Base-by-base conservation (phyloP, 2,113 vertebrate genomes). In the Holacanthus passer region DNA sequence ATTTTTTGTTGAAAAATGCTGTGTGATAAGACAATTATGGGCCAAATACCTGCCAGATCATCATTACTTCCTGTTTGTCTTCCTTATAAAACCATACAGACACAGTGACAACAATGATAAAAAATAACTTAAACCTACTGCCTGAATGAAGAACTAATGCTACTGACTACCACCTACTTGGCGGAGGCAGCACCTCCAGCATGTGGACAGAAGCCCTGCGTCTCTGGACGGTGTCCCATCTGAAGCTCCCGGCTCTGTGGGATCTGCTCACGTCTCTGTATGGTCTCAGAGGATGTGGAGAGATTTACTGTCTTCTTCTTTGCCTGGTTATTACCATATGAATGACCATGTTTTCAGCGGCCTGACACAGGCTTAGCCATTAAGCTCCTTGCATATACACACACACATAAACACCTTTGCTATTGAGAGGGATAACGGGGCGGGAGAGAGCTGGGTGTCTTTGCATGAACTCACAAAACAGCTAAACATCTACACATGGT, bases 261-360 rank as follows among this genome's bases (percentile, higher is more conserved):
- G 63, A 41, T 69, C 74, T 53, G n/a, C 78, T 78, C 68, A 63
- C 69, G 22, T 74, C 74, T 84, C 70, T 60, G 53, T 35, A 7
- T 16, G 3, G 27, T 60, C 79, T 82, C 81, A 66, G 55, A 85
- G 65, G 86, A 70, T 75, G 60, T 45, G 50, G 69, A 72, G 50
- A 82, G 81, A 91, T 87, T 91, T 91, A 91, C 91, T 88, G 88
- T 90, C 76, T 52, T 76, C 72, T 79, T 85, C 70, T 87, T 67
- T 86, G 82, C 69, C 27, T 20, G 35, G 59, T 84, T 72, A 94
- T 94, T 93, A 91, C 84, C 93, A 93, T 94, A 93, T 92, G 88
- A 94, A 94, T 91, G 80, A 65, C 58, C 83, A 37, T 81, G 82
- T 87, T 69, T 82, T 86, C 79, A 56, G 69, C 22, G 14, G 91